Base-by-base conservation (phyloP, 2,888 invertebrate genomes). In the Apodemia hepburni region DNA sequence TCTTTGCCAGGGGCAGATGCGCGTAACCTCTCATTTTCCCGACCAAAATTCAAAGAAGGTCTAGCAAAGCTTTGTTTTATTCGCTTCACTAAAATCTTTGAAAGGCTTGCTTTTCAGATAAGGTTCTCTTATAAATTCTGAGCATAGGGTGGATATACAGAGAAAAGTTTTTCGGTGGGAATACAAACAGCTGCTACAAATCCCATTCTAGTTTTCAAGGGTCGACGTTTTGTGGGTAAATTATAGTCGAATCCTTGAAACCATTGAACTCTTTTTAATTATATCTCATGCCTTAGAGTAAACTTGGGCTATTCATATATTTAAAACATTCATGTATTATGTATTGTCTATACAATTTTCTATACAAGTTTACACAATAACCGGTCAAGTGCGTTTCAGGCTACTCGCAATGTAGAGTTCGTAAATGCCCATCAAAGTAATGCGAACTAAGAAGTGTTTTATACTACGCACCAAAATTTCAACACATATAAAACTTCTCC, bases 41-140 rank as follows among this genome's bases (percentile, higher is more conserved):
- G 82, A 82, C 87, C 88, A 74, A 91, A 91, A 88, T 89, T 89
- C 88, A 91, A 90, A 91, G 89, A 84, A 84, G 84, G 80, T 80
- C 81, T 80, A 84, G 86, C 89, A 89, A 90, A 87, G 89, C 89
- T 87, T 90, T 90, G 87, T 89, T 90, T 89, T 88, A 87, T 89
- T 85, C 87, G 84, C 85, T 84, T 78, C 82, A 83, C 82, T 82
- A 77, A 73, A 83, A 82, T 84, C 78, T 80, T 76, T 88, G 87
- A 89, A 88, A 88, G 82, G 84, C 86, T 83, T 84, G 81, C 90
- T 87, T 90, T 89, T 89, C 87, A 88, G 88, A 87, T 87, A 88
- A 87, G 83, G 85, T 80, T 81, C 85, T 81, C 84, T 85, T 87
- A 87, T 85, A 85, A 85, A 88, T 88, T 88, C 84, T 75, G 81